Conservation (phyloP, 2,797 vertebrate species). For the Anguilla megastoma region DNA sequence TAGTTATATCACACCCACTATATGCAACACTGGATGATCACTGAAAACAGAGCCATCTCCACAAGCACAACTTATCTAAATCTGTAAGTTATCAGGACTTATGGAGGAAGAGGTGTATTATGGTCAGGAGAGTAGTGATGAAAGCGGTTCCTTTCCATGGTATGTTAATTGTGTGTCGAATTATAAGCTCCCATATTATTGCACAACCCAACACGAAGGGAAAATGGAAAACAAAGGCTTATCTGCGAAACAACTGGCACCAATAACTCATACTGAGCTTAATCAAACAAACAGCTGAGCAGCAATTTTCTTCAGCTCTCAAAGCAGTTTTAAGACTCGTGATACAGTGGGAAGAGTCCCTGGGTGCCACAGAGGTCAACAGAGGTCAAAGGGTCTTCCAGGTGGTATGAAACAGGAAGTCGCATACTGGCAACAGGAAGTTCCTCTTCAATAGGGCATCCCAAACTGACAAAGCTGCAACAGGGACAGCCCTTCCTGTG, state of each 20-base stretch:
- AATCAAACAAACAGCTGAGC: neutral
- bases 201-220: neutral
- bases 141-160: neutral
- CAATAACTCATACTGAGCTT: neutral
- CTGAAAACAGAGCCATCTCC: neutral
- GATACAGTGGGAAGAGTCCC: neutral
- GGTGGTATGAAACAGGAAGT: conserved; percentile 38
- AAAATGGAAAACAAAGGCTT: neutral
- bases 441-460: conserved; percentile 33
- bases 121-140: neutral
- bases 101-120: neutral
- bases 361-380: conserved; percentile 5
- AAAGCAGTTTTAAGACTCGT: conserved; percentile 1
- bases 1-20: neutral
- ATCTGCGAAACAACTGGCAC: neutral
- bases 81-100: neutral
- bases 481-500: conserved; percentile 27
- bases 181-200: neutral
- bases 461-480: neutral
- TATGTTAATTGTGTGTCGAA: neutral
- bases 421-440: conserved; percentile 40
- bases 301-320: neutral
- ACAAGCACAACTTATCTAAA: neutral
- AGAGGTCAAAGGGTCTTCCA: conserved; percentile 22
- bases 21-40: neutral